A percentile compares a stretch with the other conserved stretches of the same genome.
Conservation (phyloP, 2,113 vertebrate genomes). For the Condylura cristata region DNA sequence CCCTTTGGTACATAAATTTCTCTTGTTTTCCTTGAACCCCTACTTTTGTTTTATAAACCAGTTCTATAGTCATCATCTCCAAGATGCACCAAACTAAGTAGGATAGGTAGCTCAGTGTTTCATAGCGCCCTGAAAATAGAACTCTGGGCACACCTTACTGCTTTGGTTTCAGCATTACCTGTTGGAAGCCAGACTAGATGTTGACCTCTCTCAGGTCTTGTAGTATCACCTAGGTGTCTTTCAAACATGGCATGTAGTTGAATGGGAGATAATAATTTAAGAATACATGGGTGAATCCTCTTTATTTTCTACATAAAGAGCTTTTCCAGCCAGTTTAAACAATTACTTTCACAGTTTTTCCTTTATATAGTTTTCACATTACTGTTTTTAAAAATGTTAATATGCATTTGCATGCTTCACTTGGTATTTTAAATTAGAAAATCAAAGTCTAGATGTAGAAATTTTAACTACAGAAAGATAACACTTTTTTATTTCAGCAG, state of each 20-base stretch:
- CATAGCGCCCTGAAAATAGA: neutral
- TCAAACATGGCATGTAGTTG: neutral
- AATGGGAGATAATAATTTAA: neutral
- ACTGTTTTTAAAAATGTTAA: constrained; percentile 20
- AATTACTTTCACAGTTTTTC: neutral
- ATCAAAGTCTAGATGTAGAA: neutral
- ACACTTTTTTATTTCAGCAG: constrained; percentile 81
- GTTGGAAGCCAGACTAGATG: neutral
- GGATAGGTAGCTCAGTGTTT: neutral
- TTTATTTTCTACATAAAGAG: neutral
- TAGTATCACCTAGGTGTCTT: neutral
- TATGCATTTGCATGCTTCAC: neutral
- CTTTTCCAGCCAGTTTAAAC: neutral
- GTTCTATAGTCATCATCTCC: neutral
- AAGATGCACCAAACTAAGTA: neutral
- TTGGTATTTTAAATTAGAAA: constrained; percentile 16
- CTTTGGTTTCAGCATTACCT: neutral
- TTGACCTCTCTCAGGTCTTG: neutral
- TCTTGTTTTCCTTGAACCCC: neutral
- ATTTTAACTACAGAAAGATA: neutral
- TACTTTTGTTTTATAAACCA: neutral
- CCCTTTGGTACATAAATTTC: neutral
- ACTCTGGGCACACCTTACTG: neutral
- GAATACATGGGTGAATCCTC: neutral
- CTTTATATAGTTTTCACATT: neutral